Base-by-base conservation (phyloP, 2,113 vertebrate species). In the Struthidea cinerea region DNA sequence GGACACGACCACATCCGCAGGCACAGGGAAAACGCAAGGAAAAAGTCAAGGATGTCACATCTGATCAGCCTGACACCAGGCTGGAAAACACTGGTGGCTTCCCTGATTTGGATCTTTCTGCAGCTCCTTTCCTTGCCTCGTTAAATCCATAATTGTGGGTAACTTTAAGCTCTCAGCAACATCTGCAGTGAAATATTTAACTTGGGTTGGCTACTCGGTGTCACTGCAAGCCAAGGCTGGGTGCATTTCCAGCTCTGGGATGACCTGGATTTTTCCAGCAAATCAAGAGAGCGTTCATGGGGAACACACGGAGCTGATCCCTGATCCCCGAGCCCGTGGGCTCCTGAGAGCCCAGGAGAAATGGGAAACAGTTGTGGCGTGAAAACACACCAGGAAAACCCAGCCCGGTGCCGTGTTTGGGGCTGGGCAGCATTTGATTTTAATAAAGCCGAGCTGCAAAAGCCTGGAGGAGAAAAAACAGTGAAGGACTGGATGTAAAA, bases 251-350 rank as follows among this genome's bases (percentile, higher is more conserved):
- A 90, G 3, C 50, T 35, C 55, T 13, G 59, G 80, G 74, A 82
- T 87, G 91, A 95, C 87, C 94, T 91, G 94, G 77, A 79, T 95
- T 94, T 96, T 96, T 96, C 95, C 94, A 96, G 49, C 89, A n/a
- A 57, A 16, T 33, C 73, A 47, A 75, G 27, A 89, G 95, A 95
- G 94, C 61, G 7, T 92, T 94, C 8, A 0, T 55, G 55, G 84
- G 74, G 35, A 19, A 69, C 2, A 14, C 65, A 15, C 5, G 11
- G 17, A 64, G 74, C 59, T 64, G 73, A 77, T 4, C 61, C 33
- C 87, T 3, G 53, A 61, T 5, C 42, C 70, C 30, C 0, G 80
- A 61, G 81, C 57, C 57, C 17, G 2, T 1, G 41, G 90, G 74
- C 76, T 95, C 57, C 76, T 5, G 37, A 55, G 32, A 49, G 64